Percentiles rank a stretch among this genome's conserved stretches.
Evolutionary conservation across 2,888 invertebrate genomes (phyloP).

Genomic region (Cephus sareptanus): DNA sequence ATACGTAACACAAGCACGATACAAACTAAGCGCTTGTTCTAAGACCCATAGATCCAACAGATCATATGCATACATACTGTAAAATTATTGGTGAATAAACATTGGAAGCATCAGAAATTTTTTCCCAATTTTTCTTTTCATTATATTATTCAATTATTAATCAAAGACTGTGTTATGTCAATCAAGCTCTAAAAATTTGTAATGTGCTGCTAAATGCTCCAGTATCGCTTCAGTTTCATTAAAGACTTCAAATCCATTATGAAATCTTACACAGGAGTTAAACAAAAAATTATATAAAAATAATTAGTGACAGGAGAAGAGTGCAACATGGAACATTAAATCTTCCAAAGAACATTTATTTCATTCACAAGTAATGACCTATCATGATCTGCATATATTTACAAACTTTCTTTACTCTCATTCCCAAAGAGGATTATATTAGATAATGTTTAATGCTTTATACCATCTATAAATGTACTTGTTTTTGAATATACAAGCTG

Average conservation of each 20-base stretch:
- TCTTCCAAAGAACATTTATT: background rate
- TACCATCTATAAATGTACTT: background rate
- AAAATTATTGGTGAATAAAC: slow-evolving; percentile 61
- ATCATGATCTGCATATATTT: background rate
- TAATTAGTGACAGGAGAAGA: background rate
- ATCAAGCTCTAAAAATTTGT: no score
- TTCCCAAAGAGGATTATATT: background rate
- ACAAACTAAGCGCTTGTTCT: slow-evolving; percentile 44
- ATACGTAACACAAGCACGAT: slow-evolving; percentile 42
- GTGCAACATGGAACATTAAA: background rate
- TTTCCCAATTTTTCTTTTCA: background rate
- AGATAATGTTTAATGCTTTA: background rate
- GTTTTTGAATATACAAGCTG: background rate
- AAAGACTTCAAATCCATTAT: background rate
- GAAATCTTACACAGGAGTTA: background rate
- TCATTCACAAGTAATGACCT: background rate
- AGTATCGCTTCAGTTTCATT: no score
- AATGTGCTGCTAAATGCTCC: no score
- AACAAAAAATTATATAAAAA: background rate
- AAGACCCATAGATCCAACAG: slow-evolving; percentile 48
- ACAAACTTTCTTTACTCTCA: background rate
- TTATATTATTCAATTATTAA: background rate
- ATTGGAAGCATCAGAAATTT: slow-evolving; percentile 44
- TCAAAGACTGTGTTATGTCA: background rate
- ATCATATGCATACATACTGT: slow-evolving; percentile 55